Conservation (phyloP, 2,888 invertebrate species). For the Agrotis exclamationis region DNA sequence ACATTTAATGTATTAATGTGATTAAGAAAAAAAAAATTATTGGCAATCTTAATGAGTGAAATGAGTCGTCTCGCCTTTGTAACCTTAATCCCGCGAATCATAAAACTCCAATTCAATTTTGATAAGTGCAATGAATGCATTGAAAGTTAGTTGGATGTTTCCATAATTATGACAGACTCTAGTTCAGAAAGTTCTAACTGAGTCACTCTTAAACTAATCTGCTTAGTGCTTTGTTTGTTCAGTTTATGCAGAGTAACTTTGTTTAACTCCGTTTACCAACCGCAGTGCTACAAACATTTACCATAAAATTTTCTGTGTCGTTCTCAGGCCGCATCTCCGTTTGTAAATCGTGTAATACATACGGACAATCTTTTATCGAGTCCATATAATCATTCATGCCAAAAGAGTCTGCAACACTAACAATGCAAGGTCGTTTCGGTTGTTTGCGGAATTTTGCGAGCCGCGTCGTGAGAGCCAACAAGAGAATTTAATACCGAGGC, state of each 20-base stretch:
- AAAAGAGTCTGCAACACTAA: slow-evolving; percentile 70
- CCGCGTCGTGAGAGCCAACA: slow-evolving; percentile 60
- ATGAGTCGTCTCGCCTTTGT: too few relatives aligned
- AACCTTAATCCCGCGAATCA: too few relatives aligned
- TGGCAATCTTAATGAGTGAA: too few relatives aligned
- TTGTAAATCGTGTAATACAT: slow-evolving; percentile 55
- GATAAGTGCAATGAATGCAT: slow-evolving; percentile 14
- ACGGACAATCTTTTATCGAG: slow-evolving; percentile 65
- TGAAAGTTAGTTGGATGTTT: slow-evolving; percentile 11
- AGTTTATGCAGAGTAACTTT: slow-evolving; percentile 70
- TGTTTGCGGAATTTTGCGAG: slow-evolving; percentile 72
- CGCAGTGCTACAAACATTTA: slow-evolving; percentile 63
- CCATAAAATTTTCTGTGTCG: slow-evolving; percentile 48
- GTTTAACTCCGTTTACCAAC: slow-evolving; percentile 66
- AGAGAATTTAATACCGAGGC: slow-evolving; percentile 57
- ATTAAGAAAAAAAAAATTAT: too few relatives aligned
- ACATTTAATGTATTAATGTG: too few relatives aligned
- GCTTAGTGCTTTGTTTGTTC: slow-evolving; percentile 70
- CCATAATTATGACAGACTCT: slow-evolving; percentile 25
- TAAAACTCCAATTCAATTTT: neutral
- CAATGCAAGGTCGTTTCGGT: slow-evolving; percentile 82
- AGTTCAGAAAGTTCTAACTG: slow-evolving; percentile 43
- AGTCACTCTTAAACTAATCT: slow-evolving; percentile 57
- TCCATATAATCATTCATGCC: slow-evolving; percentile 70
- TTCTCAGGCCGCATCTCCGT: slow-evolving; percentile 41